Percentiles rank a stretch among this genome's conserved stretches.
Conservation (phyloP, 2,888 invertebrate species). For the Lomographa bimaculata region DNA sequence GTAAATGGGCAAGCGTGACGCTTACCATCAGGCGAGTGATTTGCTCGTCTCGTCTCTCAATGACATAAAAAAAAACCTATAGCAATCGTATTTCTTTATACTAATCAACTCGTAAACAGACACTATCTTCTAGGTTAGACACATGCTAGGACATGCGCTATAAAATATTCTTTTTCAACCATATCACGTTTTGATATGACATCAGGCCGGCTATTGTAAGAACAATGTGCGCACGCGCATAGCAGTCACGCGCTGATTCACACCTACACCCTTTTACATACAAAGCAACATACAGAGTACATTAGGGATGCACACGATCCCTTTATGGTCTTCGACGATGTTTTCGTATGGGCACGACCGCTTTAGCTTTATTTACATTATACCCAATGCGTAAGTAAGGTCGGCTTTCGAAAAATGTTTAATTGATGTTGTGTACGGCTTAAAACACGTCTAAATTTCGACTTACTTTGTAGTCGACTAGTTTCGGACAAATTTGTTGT, state of each 20-base stretch:
- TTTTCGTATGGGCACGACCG: constrained; percentile 49
- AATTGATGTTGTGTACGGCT: no score
- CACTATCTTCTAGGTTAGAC: no score
- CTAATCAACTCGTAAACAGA: no score
- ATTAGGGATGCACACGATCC: constrained; percentile 49
- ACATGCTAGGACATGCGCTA: no score
- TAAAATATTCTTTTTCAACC: constrained; percentile 23
- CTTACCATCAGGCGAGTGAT: no score
- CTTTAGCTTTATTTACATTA: constrained; percentile 43
- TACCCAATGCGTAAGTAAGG: constrained; percentile 22
- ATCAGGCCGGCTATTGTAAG: constrained; percentile 66
- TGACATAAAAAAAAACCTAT: no score
- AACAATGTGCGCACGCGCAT: constrained; percentile 63
- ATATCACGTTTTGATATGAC: constrained; percentile 62
- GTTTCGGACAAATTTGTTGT: no score
- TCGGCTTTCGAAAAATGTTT: constrained; percentile 6
- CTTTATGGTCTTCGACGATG: constrained; percentile 41
- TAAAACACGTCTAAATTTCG: no score
- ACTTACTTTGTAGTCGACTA: no score
- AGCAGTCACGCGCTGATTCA: constrained; percentile 70
- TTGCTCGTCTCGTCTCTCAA: no score
- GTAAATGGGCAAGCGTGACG: no score
- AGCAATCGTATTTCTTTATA: no score
- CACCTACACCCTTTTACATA: constrained; percentile 33
- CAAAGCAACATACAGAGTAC: constrained; percentile 27